A percentile compares a stretch with the other conserved stretches of the same genome.
Evolutionary conservation across 2,113 vertebrate species (phyloP).

Genomic region (Salvelinus sp.): DNA sequence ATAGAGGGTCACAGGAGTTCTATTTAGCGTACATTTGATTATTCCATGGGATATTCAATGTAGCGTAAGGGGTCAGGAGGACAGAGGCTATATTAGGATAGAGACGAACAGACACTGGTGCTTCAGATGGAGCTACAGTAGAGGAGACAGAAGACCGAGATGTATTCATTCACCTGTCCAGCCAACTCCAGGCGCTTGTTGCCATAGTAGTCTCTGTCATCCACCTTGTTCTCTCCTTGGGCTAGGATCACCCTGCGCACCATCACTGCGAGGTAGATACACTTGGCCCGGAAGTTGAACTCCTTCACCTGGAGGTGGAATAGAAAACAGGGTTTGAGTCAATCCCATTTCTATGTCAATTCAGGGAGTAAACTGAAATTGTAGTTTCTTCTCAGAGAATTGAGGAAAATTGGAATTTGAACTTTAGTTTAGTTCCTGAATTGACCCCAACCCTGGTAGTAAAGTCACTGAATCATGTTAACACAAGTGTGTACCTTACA

Average conservation of each 20-base stretch:
- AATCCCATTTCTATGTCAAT: background rate
- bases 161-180: constrained; percentile 82
- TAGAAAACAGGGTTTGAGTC: background rate
- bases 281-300: constrained; percentile 97
- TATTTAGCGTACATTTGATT: too few species aligned
- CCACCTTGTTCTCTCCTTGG: constrained; percentile 95
- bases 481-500: too few species aligned
- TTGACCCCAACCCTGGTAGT: background rate
- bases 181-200: constrained; percentile 97
- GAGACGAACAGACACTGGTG: background rate
- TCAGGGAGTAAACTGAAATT: too few species aligned
- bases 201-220: constrained; percentile 97
- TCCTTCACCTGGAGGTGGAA: constrained; percentile 86
- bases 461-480: background rate
- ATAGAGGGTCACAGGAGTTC: too few species aligned
- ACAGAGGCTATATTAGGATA: background rate
- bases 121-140: background rate
- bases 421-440: too few species aligned
- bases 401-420: too few species aligned
- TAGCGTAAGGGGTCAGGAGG: background rate
- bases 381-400: too few species aligned
- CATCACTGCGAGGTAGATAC: constrained; percentile 97
- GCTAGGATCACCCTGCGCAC: constrained; percentile 95
- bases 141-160: background rate
- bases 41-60: background rate